Evolutionary conservation across 2,888 invertebrate genomes (phyloP).

Genomic region (Macaria liturata): DNA sequence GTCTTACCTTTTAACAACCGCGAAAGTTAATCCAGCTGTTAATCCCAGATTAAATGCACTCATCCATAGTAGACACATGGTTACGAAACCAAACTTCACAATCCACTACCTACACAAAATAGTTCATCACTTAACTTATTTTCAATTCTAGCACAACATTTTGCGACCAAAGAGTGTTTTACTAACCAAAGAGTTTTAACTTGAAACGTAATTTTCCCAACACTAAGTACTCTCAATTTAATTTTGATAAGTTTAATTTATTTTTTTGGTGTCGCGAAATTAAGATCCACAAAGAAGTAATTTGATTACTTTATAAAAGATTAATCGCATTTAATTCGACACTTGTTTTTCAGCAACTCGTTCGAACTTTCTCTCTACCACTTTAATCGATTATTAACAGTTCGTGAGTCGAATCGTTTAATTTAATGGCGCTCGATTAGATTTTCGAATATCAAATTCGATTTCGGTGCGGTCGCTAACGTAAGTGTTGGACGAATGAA

Average conservation of each 20-base stretch:
- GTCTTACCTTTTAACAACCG: conserved; percentile 84
- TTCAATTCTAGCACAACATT: neutral
- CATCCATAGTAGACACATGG: conserved; percentile 86
- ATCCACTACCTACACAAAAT: conserved; percentile 19
- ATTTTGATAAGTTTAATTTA: no score
- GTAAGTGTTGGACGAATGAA: conserved; percentile 54
- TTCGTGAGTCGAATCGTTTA: conserved; percentile 13
- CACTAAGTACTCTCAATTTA: no score
- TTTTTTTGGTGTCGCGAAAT: no score
- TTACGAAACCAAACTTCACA: conserved; percentile 42
- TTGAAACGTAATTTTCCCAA: no score
- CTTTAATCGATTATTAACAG: conserved; percentile 2
- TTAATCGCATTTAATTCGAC: no score
- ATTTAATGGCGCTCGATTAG: conserved; percentile 13
- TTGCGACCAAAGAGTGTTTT: no score
- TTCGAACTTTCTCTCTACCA: neutral
- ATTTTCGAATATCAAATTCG: conserved; percentile 38
- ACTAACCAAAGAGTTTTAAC: no score
- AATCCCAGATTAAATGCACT: conserved; percentile 84
- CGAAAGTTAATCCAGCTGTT: conserved; percentile 85
- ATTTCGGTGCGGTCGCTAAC: conserved; percentile 42
- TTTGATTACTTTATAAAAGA: no score
- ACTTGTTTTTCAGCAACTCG: no score
- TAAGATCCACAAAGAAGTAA: no score
- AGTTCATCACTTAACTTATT: conserved; percentile 10